A percentile compares a stretch with the other conserved stretches of the same genome.
Evolutionary conservation across 2,113 vertebrate genomes (phyloP).

Genomic region (Turnix velox): DNA sequence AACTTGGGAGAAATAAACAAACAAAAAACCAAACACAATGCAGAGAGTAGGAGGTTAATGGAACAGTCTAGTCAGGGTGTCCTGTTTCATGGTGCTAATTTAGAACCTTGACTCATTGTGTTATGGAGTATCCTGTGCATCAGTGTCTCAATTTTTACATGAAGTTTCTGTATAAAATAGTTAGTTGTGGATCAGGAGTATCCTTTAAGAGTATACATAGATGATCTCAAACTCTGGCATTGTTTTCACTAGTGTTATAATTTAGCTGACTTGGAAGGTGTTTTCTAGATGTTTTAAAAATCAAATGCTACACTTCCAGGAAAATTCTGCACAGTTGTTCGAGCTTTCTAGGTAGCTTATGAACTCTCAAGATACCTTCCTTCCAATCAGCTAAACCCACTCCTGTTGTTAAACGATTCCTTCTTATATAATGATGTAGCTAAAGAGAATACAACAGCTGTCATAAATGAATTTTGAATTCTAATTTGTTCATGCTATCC

Average conservation of each 20-base stretch:
- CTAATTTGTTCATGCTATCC: not conserved
- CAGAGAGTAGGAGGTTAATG: not conserved
- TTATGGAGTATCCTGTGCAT: not conserved
- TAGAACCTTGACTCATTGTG: not conserved
- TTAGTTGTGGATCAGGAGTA: not conserved
- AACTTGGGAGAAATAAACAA: fast-evolving
- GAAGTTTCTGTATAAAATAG: not conserved
- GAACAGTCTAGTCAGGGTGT: not conserved
- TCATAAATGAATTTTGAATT: not conserved
- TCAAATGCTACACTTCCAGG: not conserved
- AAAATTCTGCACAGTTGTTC: not conserved
- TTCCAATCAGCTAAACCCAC: not conserved
- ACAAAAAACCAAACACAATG: not conserved
- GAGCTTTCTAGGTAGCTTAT: not conserved
- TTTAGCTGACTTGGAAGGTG: not conserved
- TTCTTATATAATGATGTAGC: not conserved
- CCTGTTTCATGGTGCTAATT: not conserved
- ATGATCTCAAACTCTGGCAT: not conserved
- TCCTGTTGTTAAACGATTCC: not conserved
- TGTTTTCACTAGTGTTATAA: not conserved
- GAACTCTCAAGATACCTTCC: not conserved
- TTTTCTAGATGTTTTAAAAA: no score
- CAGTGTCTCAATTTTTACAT: not conserved
- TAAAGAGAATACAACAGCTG: not conserved
- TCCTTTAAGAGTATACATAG: not conserved